phyloP scores from a whole-genome alignment of 2,797 vertebrate genomes.

The Halcyon chelicuti region DNA sequence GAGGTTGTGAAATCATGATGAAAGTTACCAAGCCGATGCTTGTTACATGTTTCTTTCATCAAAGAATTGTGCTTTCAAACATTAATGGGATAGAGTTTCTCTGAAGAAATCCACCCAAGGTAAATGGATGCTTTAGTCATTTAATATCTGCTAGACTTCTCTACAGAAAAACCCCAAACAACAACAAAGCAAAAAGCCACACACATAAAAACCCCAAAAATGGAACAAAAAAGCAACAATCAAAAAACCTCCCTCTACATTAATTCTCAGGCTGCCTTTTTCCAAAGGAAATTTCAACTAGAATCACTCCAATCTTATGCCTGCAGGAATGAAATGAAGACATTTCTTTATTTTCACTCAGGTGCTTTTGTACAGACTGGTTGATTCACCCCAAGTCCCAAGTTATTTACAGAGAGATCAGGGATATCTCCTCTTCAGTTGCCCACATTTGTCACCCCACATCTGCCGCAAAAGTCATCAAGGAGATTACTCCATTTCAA shows the following conservation, averaged over 20 bases:
- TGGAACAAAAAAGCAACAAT: neutral
- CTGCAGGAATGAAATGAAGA: neutral
- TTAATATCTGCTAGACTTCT: neutral
- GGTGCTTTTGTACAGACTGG: neutral
- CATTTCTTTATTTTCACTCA: neutral
- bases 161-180: neutral
- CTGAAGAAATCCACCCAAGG: neutral
- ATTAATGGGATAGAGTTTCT: neutral
- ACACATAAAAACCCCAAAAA: too few relatives aligned
- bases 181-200: neutral
- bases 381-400: neutral
- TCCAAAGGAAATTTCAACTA: neutral
- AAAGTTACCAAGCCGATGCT: neutral
- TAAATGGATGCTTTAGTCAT: neutral
- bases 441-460: neutral
- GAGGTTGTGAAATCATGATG: neutral
- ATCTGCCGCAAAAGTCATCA: neutral
- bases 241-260: accelerated
- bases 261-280: neutral
- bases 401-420: neutral
- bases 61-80: neutral
- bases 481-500: neutral
- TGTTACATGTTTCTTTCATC: neutral
- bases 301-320: neutral
- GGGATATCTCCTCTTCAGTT: neutral